Evolutionary conservation across 2,888 invertebrate species (phyloP).

Genomic region (Hemistola chrysoprasaria): DNA sequence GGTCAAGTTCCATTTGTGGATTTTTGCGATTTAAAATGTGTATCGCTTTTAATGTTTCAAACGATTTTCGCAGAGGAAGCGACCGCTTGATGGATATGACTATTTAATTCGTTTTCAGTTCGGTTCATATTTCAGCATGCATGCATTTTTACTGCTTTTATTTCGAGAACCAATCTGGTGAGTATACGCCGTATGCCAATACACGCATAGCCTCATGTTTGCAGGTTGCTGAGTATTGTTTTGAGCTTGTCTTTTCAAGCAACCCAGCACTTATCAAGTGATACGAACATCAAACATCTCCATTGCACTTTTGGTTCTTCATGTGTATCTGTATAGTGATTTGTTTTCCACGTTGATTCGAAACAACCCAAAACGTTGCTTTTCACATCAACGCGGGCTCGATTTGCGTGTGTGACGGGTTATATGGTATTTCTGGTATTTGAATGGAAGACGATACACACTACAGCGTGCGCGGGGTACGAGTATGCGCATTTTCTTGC

Average conservation of each 20-base stretch:
- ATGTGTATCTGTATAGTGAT: too few species aligned
- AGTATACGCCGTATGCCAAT: slow-evolving; percentile 2
- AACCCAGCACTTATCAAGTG: neutral
- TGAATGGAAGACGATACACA: too few species aligned
- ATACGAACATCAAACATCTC: too few species aligned
- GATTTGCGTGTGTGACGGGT: too few species aligned
- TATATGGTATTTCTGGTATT: too few species aligned
- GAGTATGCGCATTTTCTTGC: too few species aligned
- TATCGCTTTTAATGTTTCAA: slow-evolving; percentile 20
- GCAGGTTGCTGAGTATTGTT: slow-evolving; percentile 9
- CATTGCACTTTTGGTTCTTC: too few species aligned
- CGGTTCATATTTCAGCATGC: slow-evolving; percentile 13
- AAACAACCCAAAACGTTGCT: too few species aligned
- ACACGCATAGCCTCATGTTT: slow-evolving; percentile 11
- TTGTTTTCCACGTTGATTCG: too few species aligned
- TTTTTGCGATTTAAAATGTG: slow-evolving; percentile 13
- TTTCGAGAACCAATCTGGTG: slow-evolving; percentile 6
- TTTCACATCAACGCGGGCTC: too few species aligned
- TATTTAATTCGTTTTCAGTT: slow-evolving; percentile 13
- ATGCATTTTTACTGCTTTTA: slow-evolving; percentile 1
- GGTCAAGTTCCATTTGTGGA: slow-evolving; percentile 7
- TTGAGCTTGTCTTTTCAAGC: slow-evolving; percentile 5
- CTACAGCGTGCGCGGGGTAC: too few species aligned
- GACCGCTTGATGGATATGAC: slow-evolving; percentile 14
- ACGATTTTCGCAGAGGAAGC: slow-evolving; percentile 18